Base-by-base conservation (phyloP, 2,888 invertebrate species). In the Drosophila suboccidentalis region DNA sequence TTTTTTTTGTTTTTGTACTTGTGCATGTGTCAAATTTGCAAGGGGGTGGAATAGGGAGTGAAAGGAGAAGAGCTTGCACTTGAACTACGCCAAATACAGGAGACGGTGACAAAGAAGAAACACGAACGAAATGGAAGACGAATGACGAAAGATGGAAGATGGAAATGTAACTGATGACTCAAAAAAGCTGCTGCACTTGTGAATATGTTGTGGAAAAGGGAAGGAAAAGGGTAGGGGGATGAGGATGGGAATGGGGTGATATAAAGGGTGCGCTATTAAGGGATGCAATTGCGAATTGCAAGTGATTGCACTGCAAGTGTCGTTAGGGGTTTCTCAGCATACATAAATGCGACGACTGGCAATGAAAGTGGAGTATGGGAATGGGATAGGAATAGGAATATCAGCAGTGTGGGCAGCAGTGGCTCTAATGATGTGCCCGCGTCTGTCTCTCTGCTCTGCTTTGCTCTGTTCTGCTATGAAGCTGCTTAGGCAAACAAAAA, bases 1-100 rank as follows among this genome's bases (percentile, higher is more conserved):
- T 80, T 79, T 71, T 71, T 72, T 41, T 53, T 59, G 34, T 39
- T 73, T 61, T 78, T 74, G 75, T 80, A 90, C 90, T 91, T 91
- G 82, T 90, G 89, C 91, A 91, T 90, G 90, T 90, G 90, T 91
- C 90, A 89, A 78, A 81, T 87, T 78, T 60, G 64, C 22, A 22
- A 26, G 26, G 26, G 26, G 26, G 5, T 26, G 26, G 6, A 26
- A 26, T 26, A n/a, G 44, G 34, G 29, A 19, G 47, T 29, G 43
- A 11, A 11, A 10, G 11, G 38, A 38, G 32, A 49, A 36, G 63
- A 47, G 43, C 32, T 63, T 83, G 83, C 85, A 89, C 89, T 89
- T 83, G 88, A 89, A 89, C 88, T 89, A 89, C 83, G 66, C 60
- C 61, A 67, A 76, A 76, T 66, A 53, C 47, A 59, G 49, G 38